Evolutionary conservation across 2,797 vertebrate genomes (phyloP), one percentile per base, ranked within the genome.

Genomic region (Typhlichthys subterraneus): DNA sequence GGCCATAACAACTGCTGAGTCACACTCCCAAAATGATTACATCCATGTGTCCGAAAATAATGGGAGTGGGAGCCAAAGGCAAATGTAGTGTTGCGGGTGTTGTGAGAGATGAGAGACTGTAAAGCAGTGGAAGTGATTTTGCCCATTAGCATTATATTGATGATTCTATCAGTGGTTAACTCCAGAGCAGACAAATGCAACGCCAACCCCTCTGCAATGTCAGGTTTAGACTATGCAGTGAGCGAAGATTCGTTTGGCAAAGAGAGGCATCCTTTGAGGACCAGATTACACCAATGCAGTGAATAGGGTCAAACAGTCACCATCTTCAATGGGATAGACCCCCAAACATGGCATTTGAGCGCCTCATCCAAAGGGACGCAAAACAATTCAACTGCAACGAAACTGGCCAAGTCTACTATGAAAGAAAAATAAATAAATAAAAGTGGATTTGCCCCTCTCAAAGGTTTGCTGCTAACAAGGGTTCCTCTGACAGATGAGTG

Each of bases 1-100:
- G 8, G 31, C 50, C 52, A 19, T 23, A 49, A 71, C 59, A 58
- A 74, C 42, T 48, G 55, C 58, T 5, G 38, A 52, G 45, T 53
- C 38, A 12, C 47, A 14, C 29, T 47, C 47, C 17, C 29, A 47
- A 53, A 51, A 14, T 61, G 59, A 55, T 47, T 10, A 63, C 56
- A 38, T 50, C 38, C 69, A 53, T 57, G 53, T 52, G 19, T 64
- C 46, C 47, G 47, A 59, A 17, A 29, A 7, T 45, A 38, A 12
- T 45, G 54, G 54, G 13, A 38, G 12, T 12, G 0, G 9, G 47
- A 23, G 49, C 3, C 31, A 9, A 46, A 8, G 17, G 45, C 17
- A n/a, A 47, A 19, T 5, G 29, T 1, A 42, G n/a, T 13, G 45
- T 29, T 15, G 19, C 2, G 4, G 14, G n/a, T 6, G 29, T 8